phyloP scores from a whole-genome alignment of 2,888 invertebrate genomes.

The Spodoptera picta region DNA sequence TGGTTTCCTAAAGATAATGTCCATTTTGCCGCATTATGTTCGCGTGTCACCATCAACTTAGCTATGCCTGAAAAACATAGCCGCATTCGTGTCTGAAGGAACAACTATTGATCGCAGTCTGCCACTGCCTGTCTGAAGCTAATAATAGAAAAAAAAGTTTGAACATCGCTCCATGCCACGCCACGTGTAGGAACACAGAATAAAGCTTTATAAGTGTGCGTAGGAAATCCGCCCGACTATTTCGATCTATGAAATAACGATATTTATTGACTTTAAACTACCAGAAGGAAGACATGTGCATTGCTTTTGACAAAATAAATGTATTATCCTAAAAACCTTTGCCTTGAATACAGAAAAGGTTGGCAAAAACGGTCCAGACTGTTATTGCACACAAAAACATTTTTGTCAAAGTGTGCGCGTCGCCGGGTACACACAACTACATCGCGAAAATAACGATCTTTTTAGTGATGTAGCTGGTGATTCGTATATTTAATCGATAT shows the following conservation, averaged over 20 bases:
- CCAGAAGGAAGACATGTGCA: not conserved
- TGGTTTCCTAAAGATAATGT: no score
- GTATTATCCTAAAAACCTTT: constrained; percentile 10
- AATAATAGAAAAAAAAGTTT: constrained; percentile 50
- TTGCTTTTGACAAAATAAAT: constrained; percentile 4
- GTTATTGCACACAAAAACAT: constrained; percentile 48
- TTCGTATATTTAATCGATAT: constrained; percentile 27
- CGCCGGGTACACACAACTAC: constrained; percentile 47
- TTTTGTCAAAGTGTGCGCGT: constrained; percentile 51
- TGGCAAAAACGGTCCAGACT: constrained; percentile 55
- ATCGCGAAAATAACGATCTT: constrained; percentile 65
- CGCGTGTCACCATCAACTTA: constrained; percentile 4
- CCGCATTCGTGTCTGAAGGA: constrained; percentile 17
- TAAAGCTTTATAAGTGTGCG: constrained; percentile 40
- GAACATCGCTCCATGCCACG: constrained; percentile 30
- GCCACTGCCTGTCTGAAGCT: constrained; percentile 14
- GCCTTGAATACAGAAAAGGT: constrained; percentile 27
- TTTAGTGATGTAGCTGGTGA: constrained; percentile 55
- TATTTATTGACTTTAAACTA: not conserved
- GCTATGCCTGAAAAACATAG: constrained; percentile 1
- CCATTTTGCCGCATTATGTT: not conserved
- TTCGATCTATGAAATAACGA: constrained; percentile 1
- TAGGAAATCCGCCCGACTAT: constrained; percentile 30
- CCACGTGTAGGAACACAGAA: constrained; percentile 23
- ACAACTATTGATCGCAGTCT: constrained; percentile 42